These are phyloP conservation scores for Danaus plexippus DNA, from an alignment of 1,140 invertebrate genomes.

Conservation along the genomic window DNA sequence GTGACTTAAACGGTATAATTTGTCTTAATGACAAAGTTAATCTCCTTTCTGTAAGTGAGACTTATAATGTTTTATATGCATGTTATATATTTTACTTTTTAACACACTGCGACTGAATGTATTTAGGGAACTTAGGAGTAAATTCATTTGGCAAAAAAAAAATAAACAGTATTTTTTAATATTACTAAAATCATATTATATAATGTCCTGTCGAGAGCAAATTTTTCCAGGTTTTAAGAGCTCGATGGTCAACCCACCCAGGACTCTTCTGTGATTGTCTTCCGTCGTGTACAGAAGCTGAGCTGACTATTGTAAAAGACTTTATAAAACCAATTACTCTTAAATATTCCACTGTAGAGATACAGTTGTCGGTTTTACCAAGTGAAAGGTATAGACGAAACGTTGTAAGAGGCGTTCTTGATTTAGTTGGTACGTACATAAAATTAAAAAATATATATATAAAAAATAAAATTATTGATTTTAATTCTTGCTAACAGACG, in stretches of 20 bases:
- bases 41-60: conserved; percentile 70
- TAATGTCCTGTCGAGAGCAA: no score
- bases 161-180: no score
- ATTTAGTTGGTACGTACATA: conserved; percentile 73
- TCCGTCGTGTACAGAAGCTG: conserved; percentile 76
- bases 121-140: no score
- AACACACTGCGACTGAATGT: no score
- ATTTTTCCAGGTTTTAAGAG: conserved; percentile 49
- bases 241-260: conserved; percentile 52
- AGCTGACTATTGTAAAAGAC: conserved; percentile 72
- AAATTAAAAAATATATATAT: no score
- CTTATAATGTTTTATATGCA: no score
- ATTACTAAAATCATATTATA: no score
- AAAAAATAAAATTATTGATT: no score
- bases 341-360: conserved; percentile 64
- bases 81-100: no score
- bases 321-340: conserved; percentile 51
- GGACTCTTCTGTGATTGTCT: conserved; percentile 76
- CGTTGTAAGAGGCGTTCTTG: conserved; percentile 74
- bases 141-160: no score
- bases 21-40: conserved; percentile 76
- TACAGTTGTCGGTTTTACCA: conserved; percentile 72
- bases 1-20: conserved; percentile 66
- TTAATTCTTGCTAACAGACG: no score
- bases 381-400: conserved; percentile 75